Conservation (phyloP, 2,888 invertebrate species). For the Microctonus aethiopoides region DNA sequence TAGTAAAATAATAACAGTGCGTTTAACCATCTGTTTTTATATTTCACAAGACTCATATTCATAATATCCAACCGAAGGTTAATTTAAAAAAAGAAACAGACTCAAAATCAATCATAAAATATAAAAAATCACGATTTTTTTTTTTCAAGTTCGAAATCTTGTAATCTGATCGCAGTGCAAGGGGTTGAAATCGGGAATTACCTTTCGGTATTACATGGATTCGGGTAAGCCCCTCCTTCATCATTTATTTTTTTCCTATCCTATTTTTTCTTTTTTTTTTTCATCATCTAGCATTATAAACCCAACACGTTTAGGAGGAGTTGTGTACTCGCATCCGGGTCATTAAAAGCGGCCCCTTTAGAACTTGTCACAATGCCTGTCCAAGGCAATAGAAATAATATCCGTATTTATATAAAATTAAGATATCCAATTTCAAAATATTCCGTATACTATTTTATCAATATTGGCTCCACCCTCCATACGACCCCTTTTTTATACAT, state of each 20-base stretch:
- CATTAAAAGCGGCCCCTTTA: slow-evolving; percentile 59
- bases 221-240: slow-evolving; percentile 35
- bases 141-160: not conserved
- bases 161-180: slow-evolving; percentile 17
- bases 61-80: too few relatives aligned
- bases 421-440: slow-evolving; percentile 62
- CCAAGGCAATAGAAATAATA: slow-evolving; percentile 53
- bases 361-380: slow-evolving; percentile 46
- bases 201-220: slow-evolving; percentile 45
- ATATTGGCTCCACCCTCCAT: slow-evolving; percentile 51
- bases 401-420: slow-evolving; percentile 60
- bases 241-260: not conserved
- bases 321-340: slow-evolving; percentile 59
- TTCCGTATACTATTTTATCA: slow-evolving; percentile 56
- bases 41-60: too few relatives aligned
- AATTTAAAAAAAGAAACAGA: too few relatives aligned
- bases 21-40: too few relatives aligned
- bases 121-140: not conserved
- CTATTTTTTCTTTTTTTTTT: too few relatives aligned
- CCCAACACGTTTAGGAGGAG: slow-evolving; percentile 55
- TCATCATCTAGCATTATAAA: slow-evolving; percentile 49
- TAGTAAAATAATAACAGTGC: too few relatives aligned
- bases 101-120: too few relatives aligned
- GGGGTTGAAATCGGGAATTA: slow-evolving; percentile 51
- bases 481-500: not conserved